Conservation (phyloP, 2,888 invertebrate species). For the Macrosiphum euphorbiae region DNA sequence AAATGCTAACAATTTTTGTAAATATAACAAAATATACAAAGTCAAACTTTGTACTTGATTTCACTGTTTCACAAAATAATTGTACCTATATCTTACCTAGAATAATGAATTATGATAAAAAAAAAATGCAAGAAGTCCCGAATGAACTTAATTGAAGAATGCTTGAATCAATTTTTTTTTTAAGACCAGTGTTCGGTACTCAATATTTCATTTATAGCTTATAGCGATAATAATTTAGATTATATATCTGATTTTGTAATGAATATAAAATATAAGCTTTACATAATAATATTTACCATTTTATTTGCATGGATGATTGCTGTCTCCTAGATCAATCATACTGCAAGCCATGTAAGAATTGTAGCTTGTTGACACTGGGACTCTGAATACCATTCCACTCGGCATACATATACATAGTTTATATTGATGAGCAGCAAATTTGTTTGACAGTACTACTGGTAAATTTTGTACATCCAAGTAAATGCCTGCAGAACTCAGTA, state of each 20-base stretch:
- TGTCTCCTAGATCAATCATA: constrained; percentile 66
- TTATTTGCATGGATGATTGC: constrained; percentile 66
- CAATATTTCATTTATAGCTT: background rate
- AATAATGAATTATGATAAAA: background rate
- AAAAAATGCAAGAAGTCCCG: background rate
- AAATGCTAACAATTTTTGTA: background rate
- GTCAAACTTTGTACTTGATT: background rate
- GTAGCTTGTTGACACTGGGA: constrained; percentile 78
- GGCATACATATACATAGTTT: constrained; percentile 94
- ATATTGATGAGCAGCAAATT: constrained; percentile 74
- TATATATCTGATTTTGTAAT: background rate
- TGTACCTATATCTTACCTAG: background rate
- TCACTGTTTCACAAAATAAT: background rate
- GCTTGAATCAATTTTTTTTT: background rate
- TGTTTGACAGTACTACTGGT: constrained; percentile 48
- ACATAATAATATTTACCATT: constrained; percentile 30
- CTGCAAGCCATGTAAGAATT: constrained; percentile 68
- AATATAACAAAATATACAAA: background rate
- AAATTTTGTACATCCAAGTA: constrained; percentile 62
- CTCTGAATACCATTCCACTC: constrained; percentile 84
- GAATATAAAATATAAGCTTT: background rate
- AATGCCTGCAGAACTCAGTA: constrained; percentile 61
- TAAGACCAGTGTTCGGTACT: background rate
- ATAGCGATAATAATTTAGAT: too few species aligned
- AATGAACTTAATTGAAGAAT: too few species aligned